Evolutionary conservation across 2,113 vertebrate species (phyloP), one percentile per base, ranked within the genome.

Genomic region (Oryzias celebensis): DNA sequence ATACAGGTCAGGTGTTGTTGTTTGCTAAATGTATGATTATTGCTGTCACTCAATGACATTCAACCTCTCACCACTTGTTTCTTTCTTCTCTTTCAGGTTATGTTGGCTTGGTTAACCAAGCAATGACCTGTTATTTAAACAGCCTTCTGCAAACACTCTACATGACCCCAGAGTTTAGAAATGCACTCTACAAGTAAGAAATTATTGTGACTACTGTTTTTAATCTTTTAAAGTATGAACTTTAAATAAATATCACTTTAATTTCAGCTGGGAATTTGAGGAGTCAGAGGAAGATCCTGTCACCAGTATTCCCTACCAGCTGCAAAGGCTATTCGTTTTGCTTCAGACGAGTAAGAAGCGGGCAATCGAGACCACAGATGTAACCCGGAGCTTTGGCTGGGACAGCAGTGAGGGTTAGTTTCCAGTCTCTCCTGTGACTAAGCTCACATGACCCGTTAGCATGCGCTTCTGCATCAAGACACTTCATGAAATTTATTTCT

Each of bases 41-140:
- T 69, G 0, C 17, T 48, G 62, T 69, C 20, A 12, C 46, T 15
- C 24, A 57, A 41, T 5, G n/a, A 0, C 2, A 1, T 31, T 8
- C 2, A 36, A 56, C 17, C 4, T 46, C 22, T 66, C 13, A n/a
- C 47, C 28, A n/a, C 23, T 14, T 76, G 3, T 81, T 49, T 62
- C 49, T 78, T 62, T 47, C 8, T 67, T 0, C 74, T 46, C 47
- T 78, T 88, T 20, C 87, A 99, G 97, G 97, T 73, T 99, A 99
- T 44, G 97, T 99, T 66, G 97, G 97, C 57, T 89, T 99, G 85
- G 97, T 99, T 82, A 99, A 99, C 88, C 97, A 99, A 85, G 97
- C 97, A 46, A 99, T 99, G 97, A 99, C 97, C 65, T 99, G 97
- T 85, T 99, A 99, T 88, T 88, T 99, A 88, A 99, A 99, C 90